These are phyloP conservation scores for Chaunax sp. DNA, from an alignment of 2,797 vertebrate genomes.

Conservation along the genomic window DNA sequence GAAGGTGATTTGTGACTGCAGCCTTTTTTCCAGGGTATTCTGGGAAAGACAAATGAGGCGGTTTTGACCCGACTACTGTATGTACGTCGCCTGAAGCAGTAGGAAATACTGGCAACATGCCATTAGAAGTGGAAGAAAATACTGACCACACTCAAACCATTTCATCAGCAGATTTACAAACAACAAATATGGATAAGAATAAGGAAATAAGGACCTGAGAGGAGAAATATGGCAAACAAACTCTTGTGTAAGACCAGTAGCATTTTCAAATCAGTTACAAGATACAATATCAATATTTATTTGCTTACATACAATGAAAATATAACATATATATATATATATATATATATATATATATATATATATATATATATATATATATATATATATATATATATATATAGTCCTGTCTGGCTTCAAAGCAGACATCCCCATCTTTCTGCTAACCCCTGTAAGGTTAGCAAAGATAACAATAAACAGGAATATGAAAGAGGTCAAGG, in stretches of 20 bases:
- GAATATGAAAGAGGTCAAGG: slow-evolving; percentile 60
- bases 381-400: too few relatives aligned
- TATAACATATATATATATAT: too few relatives aligned
- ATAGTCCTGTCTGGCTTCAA: slow-evolving; percentile 55
- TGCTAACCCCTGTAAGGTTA: slow-evolving; percentile 46
- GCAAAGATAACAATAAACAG: slow-evolving; percentile 44
- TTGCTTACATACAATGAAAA: too few relatives aligned
- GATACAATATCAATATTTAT: too few relatives aligned
- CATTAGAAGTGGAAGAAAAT: slow-evolving; percentile 26
- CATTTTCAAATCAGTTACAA: too few relatives aligned
- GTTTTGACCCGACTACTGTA: slow-evolving; percentile 48
- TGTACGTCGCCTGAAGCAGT: slow-evolving; percentile 22
- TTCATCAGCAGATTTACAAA: slow-evolving; percentile 21
- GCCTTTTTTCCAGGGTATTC: slow-evolving; percentile 31
- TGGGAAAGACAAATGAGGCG: slow-evolving; percentile 39
- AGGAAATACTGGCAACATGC: slow-evolving; percentile 38
- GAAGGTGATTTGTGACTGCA: slow-evolving; percentile 56
- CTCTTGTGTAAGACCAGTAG: neutral
- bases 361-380: too few relatives aligned
- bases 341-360: too few relatives aligned
- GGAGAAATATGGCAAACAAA: slow-evolving; percentile 15
- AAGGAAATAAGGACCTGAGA: neutral
- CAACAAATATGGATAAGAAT: neutral
- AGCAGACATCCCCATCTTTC: slow-evolving; percentile 26
- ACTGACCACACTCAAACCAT: slow-evolving; percentile 38